Evolutionary conservation across 2,113 vertebrate species (phyloP).

Genomic region (Halcyon malimbica): DNA sequence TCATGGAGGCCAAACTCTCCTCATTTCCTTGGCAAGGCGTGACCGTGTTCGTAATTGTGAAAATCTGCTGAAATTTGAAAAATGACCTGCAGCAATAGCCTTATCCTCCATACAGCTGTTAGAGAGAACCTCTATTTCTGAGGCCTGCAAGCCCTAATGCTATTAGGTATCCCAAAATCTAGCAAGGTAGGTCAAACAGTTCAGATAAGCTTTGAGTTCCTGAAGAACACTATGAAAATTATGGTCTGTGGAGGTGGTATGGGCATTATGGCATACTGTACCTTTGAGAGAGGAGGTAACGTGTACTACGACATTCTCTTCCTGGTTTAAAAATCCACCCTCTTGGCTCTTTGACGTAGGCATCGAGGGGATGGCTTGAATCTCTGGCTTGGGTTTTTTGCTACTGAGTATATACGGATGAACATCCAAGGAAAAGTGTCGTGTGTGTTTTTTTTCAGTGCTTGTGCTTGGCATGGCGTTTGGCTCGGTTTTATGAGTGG

Average conservation of each 20-base stretch:
- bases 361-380: slow-evolving; percentile 74
- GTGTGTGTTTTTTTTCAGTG: slow-evolving; percentile 90
- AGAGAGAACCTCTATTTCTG: neutral
- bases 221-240: neutral
- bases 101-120: too few species aligned
- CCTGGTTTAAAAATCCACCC: slow-evolving; percentile 81
- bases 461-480: slow-evolving; percentile 40
- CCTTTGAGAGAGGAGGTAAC: slow-evolving; percentile 77
- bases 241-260: neutral
- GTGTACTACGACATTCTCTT: slow-evolving; percentile 69
- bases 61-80: neutral
- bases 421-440: slow-evolving; percentile 96
- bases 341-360: slow-evolving; percentile 87
- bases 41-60: neutral
- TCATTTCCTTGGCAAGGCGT: neutral
- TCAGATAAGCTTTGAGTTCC: neutral
- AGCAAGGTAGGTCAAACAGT: neutral
- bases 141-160: neutral
- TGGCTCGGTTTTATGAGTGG: slow-evolving; percentile 74
- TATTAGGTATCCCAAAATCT: neutral
- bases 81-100: neutral
- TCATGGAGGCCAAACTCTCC: neutral
- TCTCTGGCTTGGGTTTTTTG: slow-evolving; percentile 89
- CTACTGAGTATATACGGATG: slow-evolving; percentile 93
- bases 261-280: slow-evolving; percentile 55